A percentile compares a stretch with the other conserved stretches of the same genome.
Conservation (phyloP, 2,888 invertebrate species). For the Leptinotarsa haldemani region DNA sequence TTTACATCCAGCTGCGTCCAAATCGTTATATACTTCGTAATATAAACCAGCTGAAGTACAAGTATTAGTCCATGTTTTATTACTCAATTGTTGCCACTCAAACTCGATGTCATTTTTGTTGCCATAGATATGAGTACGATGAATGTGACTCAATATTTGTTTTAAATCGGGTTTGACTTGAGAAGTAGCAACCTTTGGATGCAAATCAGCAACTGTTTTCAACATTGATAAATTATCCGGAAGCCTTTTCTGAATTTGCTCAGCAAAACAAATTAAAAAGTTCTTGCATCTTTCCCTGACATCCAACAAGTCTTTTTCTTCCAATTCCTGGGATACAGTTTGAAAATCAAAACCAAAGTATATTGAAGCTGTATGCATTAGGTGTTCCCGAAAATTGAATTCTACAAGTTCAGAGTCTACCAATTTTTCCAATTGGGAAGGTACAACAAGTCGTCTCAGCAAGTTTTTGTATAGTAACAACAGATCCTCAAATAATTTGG, state of each 20-base stretch:
- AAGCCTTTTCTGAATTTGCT: background rate
- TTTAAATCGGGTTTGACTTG: constrained; percentile 34
- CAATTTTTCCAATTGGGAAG: constrained; percentile 8
- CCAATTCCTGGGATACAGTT: background rate
- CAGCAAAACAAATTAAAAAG: background rate
- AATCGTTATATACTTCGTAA: background rate
- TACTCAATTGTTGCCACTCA: background rate
- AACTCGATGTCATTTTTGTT: background rate
- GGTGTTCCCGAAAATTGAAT: constrained; percentile 2
- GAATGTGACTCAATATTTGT: constrained; percentile 27
- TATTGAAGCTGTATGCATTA: constrained; percentile 12
- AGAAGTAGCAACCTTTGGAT: constrained; percentile 29
- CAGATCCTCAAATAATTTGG: constrained; percentile 4
- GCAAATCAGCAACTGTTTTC: constrained; percentile 31
- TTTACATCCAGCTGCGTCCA: background rate
- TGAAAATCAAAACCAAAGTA: constrained; percentile 1
- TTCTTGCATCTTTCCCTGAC: constrained; percentile 5
- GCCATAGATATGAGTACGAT: background rate
- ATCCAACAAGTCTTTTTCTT: background rate
- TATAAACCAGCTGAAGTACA: background rate
- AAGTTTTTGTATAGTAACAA: constrained; percentile 16
- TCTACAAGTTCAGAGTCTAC: constrained; percentile 8
- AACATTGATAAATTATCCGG: constrained; percentile 28
- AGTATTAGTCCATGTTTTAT: background rate
- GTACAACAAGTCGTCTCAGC: constrained; percentile 16